Evolutionary conservation across 2,797 vertebrate species (phyloP).

Genomic region (Diplodus sargus): DNA sequence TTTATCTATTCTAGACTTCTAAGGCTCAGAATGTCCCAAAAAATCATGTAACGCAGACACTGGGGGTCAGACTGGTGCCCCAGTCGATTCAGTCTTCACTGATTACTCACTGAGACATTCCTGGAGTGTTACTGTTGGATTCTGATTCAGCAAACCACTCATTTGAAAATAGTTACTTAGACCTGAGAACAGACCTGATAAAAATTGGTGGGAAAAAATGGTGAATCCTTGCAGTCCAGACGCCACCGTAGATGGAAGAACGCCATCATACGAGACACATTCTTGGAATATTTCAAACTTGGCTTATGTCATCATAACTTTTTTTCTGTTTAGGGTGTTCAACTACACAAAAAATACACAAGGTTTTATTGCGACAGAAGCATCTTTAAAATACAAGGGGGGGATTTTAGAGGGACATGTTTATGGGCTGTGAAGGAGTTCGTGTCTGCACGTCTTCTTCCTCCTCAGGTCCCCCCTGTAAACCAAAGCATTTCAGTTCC

Average conservation of each 20-base stretch:
- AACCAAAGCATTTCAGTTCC: slow-evolving; percentile 42
- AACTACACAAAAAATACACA: background rate
- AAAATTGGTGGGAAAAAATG: background rate
- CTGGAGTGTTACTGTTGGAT: background rate
- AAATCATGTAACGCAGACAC: background rate
- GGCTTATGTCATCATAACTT: background rate
- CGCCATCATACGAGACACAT: background rate
- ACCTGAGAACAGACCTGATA: background rate
- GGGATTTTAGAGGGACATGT: slow-evolving; percentile 3
- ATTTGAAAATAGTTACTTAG: background rate
- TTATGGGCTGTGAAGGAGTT: slow-evolving; percentile 29
- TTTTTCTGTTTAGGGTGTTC: background rate
- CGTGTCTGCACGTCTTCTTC: slow-evolving; percentile 18
- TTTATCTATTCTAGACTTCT: too few relatives aligned
- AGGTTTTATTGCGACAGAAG: background rate
- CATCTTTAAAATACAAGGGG: slow-evolving; percentile 1
- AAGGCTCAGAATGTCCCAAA: background rate
- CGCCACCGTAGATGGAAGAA: background rate
- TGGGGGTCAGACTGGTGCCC: background rate
- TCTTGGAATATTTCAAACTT: background rate
- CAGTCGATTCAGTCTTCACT: background rate
- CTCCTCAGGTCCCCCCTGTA: slow-evolving; percentile 32
- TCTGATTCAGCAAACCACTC: slow-evolving; percentile 1
- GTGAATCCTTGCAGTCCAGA: background rate
- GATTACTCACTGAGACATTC: background rate